Percentiles rank a stretch among this genome's conserved stretches.
Conservation (phyloP, 2,888 invertebrate species). For the Phasia obesa region DNA sequence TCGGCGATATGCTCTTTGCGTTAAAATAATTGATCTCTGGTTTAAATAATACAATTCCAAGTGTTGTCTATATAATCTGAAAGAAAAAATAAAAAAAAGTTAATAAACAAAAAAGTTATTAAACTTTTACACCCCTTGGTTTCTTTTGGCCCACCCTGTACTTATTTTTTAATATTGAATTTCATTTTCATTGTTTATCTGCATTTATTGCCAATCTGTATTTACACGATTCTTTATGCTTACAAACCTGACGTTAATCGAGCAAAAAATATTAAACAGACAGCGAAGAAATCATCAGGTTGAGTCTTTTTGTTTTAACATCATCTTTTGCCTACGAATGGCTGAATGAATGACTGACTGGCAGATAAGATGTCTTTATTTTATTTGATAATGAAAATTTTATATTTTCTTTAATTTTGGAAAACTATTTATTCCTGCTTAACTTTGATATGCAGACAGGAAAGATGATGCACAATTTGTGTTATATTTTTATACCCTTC, state of each 20-base stretch:
- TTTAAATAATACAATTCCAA: too few species aligned
- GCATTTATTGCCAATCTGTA: constrained; percentile 20
- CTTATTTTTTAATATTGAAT: constrained; percentile 21
- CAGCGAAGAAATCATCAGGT: constrained; percentile 8
- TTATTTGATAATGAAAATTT: constrained; percentile 18
- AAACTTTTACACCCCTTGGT: too few species aligned
- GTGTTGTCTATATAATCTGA: too few species aligned
- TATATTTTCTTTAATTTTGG: constrained; percentile 1
- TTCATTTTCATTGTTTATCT: background rate
- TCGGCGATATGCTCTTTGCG: too few species aligned
- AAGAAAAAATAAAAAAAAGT: too few species aligned
- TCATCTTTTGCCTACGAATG: constrained; percentile 10
- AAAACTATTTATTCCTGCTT: constrained; percentile 4
- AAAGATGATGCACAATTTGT: background rate
- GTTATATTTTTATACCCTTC: background rate
- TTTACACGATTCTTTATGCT: constrained; percentile 22
- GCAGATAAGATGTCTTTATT: constrained; percentile 21
- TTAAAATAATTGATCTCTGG: too few species aligned
- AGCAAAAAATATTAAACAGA: background rate
- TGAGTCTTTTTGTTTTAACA: constrained; percentile 23
- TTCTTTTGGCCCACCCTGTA: too few species aligned
- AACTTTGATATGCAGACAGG: background rate
- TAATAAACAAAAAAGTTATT: too few species aligned
- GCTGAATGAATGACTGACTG: constrained; percentile 9
- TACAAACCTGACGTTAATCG: constrained; percentile 25